phyloP scores from a whole-genome alignment of 2,797 vertebrate species.

The Falco rusticolus region DNA sequence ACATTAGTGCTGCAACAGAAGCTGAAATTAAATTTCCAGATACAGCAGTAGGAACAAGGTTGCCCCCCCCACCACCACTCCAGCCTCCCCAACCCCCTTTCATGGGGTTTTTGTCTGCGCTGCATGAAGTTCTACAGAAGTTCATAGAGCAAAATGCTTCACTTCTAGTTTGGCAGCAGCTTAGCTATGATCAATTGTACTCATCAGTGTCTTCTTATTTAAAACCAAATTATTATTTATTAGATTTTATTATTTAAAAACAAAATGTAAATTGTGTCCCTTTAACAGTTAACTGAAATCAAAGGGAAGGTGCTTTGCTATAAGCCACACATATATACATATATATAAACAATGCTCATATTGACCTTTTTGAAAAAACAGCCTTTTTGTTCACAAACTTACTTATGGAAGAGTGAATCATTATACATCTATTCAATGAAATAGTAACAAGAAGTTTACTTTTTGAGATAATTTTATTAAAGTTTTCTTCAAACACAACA shows the following conservation, averaged over 20 bases:
- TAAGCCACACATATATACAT: neutral
- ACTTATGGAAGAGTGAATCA: neutral
- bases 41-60: neutral
- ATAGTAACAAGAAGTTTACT: neutral
- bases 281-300: neutral
- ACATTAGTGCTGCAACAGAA: neutral
- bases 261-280: neutral
- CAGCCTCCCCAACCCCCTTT: neutral
- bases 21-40: neutral
- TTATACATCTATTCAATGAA: neutral
- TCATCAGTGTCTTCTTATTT: neutral
- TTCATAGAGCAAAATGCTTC: neutral
- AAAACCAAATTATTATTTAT: neutral
- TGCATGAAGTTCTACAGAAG: rapidly evolving
- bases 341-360: neutral
- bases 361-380: rapidly evolving
- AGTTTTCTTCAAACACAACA: neutral
- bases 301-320: neutral
- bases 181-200: neutral
- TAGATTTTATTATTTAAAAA: neutral
- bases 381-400: neutral
- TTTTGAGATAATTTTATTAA: neutral
- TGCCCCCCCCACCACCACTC: no score
- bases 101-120: neutral
- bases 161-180: neutral